These are phyloP conservation scores for Phenganax stokvisi DNA, from an alignment of 92 coral and sea anemone genomes.

Conservation along the genomic window DNA sequence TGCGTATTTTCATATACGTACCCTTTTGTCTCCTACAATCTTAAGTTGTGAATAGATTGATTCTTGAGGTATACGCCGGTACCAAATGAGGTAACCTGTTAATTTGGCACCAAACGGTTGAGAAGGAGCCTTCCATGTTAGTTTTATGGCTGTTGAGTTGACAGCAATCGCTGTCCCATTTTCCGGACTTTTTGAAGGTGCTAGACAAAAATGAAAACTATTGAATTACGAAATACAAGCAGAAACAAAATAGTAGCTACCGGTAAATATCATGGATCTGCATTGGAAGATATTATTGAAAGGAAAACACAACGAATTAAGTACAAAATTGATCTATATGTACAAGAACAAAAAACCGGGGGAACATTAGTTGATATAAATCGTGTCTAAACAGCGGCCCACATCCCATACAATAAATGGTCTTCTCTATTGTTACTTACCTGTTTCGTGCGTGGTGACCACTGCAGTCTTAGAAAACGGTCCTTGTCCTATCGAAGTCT, in stretches of 20 bases:
- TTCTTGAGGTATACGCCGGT: conserved; percentile 58
- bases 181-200: conserved; percentile 82
- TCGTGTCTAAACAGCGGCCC: not conserved
- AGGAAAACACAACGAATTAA: too few species aligned
- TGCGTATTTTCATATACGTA: not conserved
- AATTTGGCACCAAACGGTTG: conserved; percentile 67
- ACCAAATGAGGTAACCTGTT: conserved; percentile 68
- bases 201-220: conserved; percentile 39
- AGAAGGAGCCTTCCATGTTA: conserved; percentile 59
- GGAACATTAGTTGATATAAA: too few species aligned
- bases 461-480: conserved; percentile 56
- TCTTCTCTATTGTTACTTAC: conserved; percentile 44
- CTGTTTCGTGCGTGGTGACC: conserved; percentile 75
- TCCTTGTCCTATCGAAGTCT: conserved; percentile 67
- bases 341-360: too few species aligned
- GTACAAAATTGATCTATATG: too few species aligned
- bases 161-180: conserved; percentile 54
- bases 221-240: not conserved
- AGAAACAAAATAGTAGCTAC: too few species aligned
- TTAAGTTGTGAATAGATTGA: conserved; percentile 29
- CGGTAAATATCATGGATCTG: too few species aligned
- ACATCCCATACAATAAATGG: not conserved
- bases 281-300: too few species aligned
- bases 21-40: conserved; percentile 3
- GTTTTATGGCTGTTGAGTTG: conserved; percentile 67